Evolutionary conservation across 2,797 vertebrate species (phyloP).

Genomic region (Zenarchopterus dispar): DNA sequence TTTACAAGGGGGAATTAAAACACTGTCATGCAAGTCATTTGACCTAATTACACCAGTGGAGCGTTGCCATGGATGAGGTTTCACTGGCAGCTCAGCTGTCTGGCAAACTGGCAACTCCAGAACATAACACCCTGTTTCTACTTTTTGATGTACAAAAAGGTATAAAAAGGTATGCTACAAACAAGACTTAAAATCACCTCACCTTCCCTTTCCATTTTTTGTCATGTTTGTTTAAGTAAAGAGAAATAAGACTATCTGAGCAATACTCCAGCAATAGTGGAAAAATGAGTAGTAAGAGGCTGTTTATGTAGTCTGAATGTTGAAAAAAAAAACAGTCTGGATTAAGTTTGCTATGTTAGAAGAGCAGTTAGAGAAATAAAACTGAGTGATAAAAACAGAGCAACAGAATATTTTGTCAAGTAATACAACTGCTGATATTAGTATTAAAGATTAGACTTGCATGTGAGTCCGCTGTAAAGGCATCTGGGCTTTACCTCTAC

Average conservation of each 20-base stretch:
- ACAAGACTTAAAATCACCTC: no score
- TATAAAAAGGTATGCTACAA: background rate
- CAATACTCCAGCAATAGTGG: no score
- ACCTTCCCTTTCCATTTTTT: background rate
- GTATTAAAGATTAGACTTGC: background rate
- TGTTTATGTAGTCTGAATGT: no score
- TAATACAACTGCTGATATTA: background rate
- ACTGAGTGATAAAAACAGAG: background rate
- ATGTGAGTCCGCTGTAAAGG: background rate
- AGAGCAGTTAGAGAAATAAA: no score
- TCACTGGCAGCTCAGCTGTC: slow-evolving; percentile 43
- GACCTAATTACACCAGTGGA: slow-evolving; percentile 73
- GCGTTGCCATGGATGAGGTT: slow-evolving; percentile 66
- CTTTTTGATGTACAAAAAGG: background rate
- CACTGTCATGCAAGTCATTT: slow-evolving; percentile 71
- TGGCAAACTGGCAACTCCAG: slow-evolving; percentile 23
- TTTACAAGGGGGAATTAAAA: slow-evolving; percentile 76
- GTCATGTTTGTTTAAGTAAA: no score
- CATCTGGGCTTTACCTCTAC: background rate
- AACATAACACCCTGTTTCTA: background rate
- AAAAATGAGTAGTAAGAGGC: no score
- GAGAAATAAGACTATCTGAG: no score
- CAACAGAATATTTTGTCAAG: background rate
- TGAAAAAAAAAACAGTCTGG: no score
- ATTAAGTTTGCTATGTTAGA: background rate